Evolutionary conservation across 2,888 invertebrate species (phyloP).

Genomic region (Ormyrus nitidulus): DNA sequence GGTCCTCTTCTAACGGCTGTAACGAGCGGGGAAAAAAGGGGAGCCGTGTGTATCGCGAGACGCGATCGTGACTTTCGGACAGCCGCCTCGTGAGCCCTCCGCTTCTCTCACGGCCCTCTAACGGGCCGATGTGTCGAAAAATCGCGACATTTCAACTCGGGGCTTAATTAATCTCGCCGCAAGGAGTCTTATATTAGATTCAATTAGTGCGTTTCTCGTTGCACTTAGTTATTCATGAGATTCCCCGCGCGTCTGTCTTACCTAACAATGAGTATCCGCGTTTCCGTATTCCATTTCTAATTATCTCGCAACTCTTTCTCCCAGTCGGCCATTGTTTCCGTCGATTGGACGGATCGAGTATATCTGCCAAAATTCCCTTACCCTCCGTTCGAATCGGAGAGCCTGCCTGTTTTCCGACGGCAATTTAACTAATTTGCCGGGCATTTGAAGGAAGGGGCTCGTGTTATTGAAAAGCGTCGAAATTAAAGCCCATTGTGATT

Average conservation of each 20-base stretch:
- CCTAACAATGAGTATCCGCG: too few species aligned
- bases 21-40: constrained; percentile 23
- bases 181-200: constrained; percentile 73
- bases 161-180: constrained; percentile 67
- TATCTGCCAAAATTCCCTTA: too few species aligned
- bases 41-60: constrained; percentile 50
- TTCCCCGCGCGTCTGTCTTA: constrained; percentile 17
- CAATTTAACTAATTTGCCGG: constrained; percentile 4
- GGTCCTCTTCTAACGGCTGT: constrained; percentile 32
- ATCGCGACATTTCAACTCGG: constrained; percentile 46
- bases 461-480: constrained; percentile 28
- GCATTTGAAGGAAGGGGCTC: not conserved
- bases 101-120: constrained; percentile 44
- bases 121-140: constrained; percentile 57
- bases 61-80: constrained; percentile 66
- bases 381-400: too few species aligned
- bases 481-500: constrained; percentile 38
- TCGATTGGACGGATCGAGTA: too few species aligned
- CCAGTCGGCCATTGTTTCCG: too few species aligned
- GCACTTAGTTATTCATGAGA: constrained; percentile 58
- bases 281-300: too few species aligned
- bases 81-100: constrained; percentile 23
- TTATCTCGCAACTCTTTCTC: too few species aligned
- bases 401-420: not conserved
- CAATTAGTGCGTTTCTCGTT: constrained; percentile 75